phyloP scores from a whole-genome alignment of 2,113 vertebrate species.

The Tragelaphus strepsiceros region DNA sequence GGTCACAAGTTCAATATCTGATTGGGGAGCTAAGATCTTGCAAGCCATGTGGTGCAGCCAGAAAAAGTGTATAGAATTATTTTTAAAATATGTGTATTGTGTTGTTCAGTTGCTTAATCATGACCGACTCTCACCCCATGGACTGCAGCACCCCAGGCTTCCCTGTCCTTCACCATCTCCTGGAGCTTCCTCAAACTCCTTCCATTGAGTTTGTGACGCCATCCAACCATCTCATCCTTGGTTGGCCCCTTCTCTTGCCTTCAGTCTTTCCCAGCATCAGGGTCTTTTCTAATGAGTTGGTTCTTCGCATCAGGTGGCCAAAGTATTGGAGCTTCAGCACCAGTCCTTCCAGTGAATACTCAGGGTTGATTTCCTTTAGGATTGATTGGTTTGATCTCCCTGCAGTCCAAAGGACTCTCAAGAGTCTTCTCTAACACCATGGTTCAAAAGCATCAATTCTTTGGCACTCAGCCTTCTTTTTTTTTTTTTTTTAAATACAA shows the following conservation, averaged over 20 bases:
- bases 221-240: background rate
- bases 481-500: background rate
- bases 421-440: background rate
- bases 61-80: background rate
- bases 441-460: background rate
- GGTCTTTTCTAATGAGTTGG: background rate
- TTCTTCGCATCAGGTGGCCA: fast-evolving
- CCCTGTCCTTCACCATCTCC: no score
- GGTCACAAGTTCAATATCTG: background rate
- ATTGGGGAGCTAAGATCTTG: background rate
- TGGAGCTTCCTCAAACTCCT: background rate
- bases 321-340: background rate
- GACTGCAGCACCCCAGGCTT: background rate
- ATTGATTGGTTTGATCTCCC: background rate
- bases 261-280: background rate
- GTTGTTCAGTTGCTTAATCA: background rate
- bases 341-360: background rate
- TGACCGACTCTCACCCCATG: background rate
- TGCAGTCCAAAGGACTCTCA: background rate
- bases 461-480: background rate
- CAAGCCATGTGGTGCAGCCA: background rate
- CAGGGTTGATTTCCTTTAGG: background rate
- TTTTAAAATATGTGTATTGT: background rate
- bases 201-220: background rate
- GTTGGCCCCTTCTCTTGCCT: background rate